A percentile compares a stretch with the other conserved stretches of the same genome.
These are phyloP conservation scores for Eupristina koningsbergeri DNA, from an alignment of 1,140 invertebrate genomes.

Conservation along the genomic window DNA sequence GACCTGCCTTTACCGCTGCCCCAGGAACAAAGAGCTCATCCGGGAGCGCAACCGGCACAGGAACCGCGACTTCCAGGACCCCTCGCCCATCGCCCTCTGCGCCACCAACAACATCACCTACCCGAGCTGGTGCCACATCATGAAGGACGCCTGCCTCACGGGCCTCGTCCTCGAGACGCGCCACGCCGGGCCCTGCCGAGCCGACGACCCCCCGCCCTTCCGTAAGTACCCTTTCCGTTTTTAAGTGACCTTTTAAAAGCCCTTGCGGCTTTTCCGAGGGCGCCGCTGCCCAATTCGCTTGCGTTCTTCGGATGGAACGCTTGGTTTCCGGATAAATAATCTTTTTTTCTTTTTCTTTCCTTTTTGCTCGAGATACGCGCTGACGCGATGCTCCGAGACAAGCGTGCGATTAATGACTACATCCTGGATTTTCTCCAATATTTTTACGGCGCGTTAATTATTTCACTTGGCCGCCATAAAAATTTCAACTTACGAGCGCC, in stretches of 20 bases:
- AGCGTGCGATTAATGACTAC: background rate
- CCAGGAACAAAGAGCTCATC: constrained; percentile 67
- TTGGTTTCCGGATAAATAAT: background rate
- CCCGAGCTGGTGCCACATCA: constrained; percentile 89
- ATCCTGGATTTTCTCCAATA: background rate
- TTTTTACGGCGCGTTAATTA: background rate
- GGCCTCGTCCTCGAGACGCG: constrained; percentile 85
- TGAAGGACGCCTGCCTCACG: constrained; percentile 86
- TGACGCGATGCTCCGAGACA: background rate
- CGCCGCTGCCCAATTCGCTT: background rate
- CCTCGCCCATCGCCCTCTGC: constrained; percentile 77
- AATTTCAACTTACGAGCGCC: background rate
- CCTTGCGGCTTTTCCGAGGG: background rate
- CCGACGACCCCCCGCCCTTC: constrained; percentile 63
- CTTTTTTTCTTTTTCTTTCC: too few species aligned
- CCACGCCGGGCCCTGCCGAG: constrained; percentile 80
- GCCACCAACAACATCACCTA: constrained; percentile 89
- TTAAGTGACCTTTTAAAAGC: background rate
- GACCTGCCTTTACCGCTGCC: constrained; percentile 79
- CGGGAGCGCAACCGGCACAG: constrained; percentile 71
- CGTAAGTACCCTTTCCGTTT: constrained; percentile 56
- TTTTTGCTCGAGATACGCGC: background rate
- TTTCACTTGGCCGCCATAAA: background rate
- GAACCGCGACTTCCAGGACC: constrained; percentile 69
- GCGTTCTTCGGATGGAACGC: background rate